Base-by-base conservation (phyloP, 2,888 invertebrate species). In the Archips xylosteana region DNA sequence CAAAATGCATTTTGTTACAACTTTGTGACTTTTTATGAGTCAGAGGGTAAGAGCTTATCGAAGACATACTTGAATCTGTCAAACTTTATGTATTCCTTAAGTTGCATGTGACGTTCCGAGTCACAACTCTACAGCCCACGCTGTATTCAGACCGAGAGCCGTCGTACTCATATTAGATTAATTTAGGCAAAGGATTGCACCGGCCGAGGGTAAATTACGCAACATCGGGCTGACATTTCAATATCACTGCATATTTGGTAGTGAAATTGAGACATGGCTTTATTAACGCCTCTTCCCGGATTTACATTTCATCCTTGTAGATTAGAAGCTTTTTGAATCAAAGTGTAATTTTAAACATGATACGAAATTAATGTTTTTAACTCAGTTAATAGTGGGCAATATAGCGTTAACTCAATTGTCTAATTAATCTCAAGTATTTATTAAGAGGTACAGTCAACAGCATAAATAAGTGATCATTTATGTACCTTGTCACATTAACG, bases 211-310 rank as follows among this genome's bases (percentile, higher is more conserved):
- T 12, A 13, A 49, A 47, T 67, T 68, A 64, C 69, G 59, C 13
- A 69, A 68, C 64, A 69, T 64, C 73, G 23, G 51, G 64, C 51
- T n/a, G 12, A 63, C 66, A 64, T 69, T 69, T 69, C 63, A 69
- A 68, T 73, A 59, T 64, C 57, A 68, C 57, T 64, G 69, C 64
- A 60, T 60, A 67, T 69, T 73, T 73, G 69, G 63, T 59, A 73
- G 69, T 63, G 57, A 69, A 51, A 69, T 73, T 42, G 57, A 49
- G 49, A 73, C 69, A 73, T 64, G 32, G 47, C 69, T 69, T 64
- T 42, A 73, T 73, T 69, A 45, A 69, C 34, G 42, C n/a, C 39
- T 9, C 1, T 1, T 47, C 42, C 36, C n/a, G n/a, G 10, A 64
- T 47, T 59, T 66, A 9, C 10, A 5, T n/a, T 42, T 32, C 45